Base-by-base conservation (phyloP, 2,797 vertebrate species). In the Ataeniobius toweri region DNA sequence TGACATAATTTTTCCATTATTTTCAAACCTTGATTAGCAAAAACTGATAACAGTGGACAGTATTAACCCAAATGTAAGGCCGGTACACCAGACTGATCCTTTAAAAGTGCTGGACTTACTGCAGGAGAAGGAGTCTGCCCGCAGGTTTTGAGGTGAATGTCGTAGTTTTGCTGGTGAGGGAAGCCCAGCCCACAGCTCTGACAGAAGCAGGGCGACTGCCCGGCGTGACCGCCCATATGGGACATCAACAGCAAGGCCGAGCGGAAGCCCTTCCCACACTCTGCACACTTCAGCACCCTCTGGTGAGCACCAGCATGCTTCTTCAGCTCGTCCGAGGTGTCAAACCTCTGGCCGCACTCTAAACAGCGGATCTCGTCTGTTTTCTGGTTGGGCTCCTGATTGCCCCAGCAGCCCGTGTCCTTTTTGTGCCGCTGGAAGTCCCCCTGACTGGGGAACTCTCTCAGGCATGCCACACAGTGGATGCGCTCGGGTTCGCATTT, bases 331-430 rank as follows among this genome's bases (percentile, higher is more conserved):
- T 95, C 95, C 0, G 84, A 18, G 0, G 85, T 94, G 61, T 85
- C 74, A 22, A 96, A 96, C 6, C 81, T 85, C 82, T 95, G 73
- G 3, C 95, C 95, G 3, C 95, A 96, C 89, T 96, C 95, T 89
- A 96, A 88, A 71, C 95, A 96, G 12, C 95, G 88, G 81, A 96
- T 94, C 78, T 94, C 93, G 0, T 92, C 91, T 0, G 71, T 71
- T 24, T 76, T 81, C 56, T 86, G 86, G 74, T 90, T 93, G 0
- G 87, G 79, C 13, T 92, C 93, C 85, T 94, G 93, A 65, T 94
- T 91, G 36, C 95, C 96, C 96, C 95, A 96, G 89, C 96, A 96
- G 59, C 95, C 95, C 0, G 96, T 96, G 86, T 96, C 94, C 79
- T 92, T 94, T 83, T 95, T 96, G 93, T 96, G 96, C 80, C 89